Base-by-base conservation (phyloP, 2,888 invertebrate genomes). In the Marronus borbonicus region DNA sequence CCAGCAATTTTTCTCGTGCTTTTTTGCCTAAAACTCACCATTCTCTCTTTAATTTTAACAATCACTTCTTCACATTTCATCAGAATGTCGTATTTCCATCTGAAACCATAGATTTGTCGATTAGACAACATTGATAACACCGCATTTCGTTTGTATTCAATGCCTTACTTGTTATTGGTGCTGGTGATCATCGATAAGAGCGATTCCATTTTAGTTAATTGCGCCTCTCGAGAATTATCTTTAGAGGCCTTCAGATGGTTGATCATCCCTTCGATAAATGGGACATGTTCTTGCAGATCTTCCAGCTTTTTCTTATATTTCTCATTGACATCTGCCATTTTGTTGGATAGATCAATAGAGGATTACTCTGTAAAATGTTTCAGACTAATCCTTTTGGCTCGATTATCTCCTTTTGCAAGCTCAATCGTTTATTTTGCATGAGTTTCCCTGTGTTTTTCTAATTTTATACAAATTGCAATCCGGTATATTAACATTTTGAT, bases 211-310 rank as follows among this genome's bases (percentile, higher is more conserved):
- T 93, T 93, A 84, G 90, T 89, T 36, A 93, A 88, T 83, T 93
- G 93, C 3, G 91, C 90, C 84, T 91, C 91, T 31, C 93, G 89
- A 77, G 90, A 89, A 28, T 87, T 84, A n/a, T 87, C 84, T 77
- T 84, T 86, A n/a, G 90, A 89, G 82, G 89, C 91, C 85, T 92
- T 92, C 82, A 94, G 87, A 84, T 92, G 91, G 66, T 89, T 89
- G 84, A 94, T 94, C 90, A 95, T 93, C 82, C 89, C 91, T 84
- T 93, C 92, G 86, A 95, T 87, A 85, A 94, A 94, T n/a, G 94
- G 94, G 83, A 94, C 91, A 88, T 93, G 93, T 83, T 91, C 90
- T 88, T 93, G 93, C 89, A 94, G 92, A 85, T 92, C 92, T 82
- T 90, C 90, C 86, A 93, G 90, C 88, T 93, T 93, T 80, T 85